Conservation (phyloP, 37 sponge, comb jelly and placozoan genomes). For the Chondrilla cf. caribensis region DNA sequence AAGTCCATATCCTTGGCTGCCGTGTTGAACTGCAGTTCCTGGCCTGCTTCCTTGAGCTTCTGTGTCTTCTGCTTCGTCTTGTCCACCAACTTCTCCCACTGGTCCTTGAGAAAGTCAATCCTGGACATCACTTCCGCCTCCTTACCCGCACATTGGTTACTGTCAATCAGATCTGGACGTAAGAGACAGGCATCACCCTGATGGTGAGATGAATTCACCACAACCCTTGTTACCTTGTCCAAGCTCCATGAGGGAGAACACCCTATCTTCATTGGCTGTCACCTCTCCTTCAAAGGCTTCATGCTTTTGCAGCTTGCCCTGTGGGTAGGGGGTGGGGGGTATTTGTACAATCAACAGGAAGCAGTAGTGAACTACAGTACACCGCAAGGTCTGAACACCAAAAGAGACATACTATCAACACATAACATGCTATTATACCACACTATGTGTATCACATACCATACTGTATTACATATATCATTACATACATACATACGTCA, state of each 20-base stretch:
- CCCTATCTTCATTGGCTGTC: slow-evolving; percentile 81
- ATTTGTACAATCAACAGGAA: background rate
- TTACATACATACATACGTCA: no score
- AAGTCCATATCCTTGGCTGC: slow-evolving; percentile 79
- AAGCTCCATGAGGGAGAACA: slow-evolving; percentile 61
- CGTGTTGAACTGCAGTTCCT: slow-evolving; percentile 85
- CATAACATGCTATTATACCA: no score
- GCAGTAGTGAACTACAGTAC: background rate
- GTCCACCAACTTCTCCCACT: slow-evolving; percentile 69
- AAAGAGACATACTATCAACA: background rate
- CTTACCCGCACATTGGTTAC: slow-evolving; percentile 69
- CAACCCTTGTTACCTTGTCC: slow-evolving; percentile 73
- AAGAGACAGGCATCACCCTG: background rate
- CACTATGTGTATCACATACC: no score
- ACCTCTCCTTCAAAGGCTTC: slow-evolving; percentile 94
- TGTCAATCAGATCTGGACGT: slow-evolving; percentile 63
- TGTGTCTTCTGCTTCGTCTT: slow-evolving; percentile 68
- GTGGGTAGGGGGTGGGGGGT: background rate
- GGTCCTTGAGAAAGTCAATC: slow-evolving; percentile 50
- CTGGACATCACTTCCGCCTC: slow-evolving; percentile 55
- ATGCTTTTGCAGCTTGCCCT: slow-evolving; percentile 92
- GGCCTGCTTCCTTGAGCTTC: slow-evolving; percentile 86
- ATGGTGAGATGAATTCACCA: background rate
- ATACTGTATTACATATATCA: no score
- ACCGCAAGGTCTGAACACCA: background rate